Conservation (phyloP, 2,888 invertebrate genomes). For the Diabrotica balteata region DNA sequence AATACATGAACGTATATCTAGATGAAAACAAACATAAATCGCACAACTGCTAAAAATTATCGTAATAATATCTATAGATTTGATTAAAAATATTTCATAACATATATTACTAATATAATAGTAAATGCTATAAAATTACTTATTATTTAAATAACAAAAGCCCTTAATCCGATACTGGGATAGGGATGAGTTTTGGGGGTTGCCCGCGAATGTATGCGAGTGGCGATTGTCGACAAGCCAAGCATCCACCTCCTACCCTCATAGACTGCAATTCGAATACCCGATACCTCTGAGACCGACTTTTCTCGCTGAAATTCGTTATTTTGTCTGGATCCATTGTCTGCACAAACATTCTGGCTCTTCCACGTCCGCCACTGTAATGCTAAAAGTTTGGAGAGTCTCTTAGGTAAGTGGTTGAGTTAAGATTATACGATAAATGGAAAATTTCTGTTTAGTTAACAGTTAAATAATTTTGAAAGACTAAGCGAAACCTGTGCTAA, state of each 20-base stretch:
- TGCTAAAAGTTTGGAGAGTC: background rate
- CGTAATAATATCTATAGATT: no score
- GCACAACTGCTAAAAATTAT: no score
- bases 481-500: no score
- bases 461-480: no score
- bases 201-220: slow-evolving; percentile 56
- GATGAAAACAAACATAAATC: no score
- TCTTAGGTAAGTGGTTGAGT: background rate
- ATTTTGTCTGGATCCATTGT: slow-evolving; percentile 19
- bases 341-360: slow-evolving; percentile 1
- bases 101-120: no score
- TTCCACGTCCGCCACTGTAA: background rate
- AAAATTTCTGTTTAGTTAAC: background rate
- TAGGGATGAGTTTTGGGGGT: slow-evolving; percentile 42
- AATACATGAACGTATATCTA: no score
- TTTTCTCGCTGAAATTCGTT: slow-evolving; percentile 37
- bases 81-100: no score
- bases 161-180: no score
- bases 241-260: slow-evolving; percentile 28
- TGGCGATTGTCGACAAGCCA: slow-evolving; percentile 50
- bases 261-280: slow-evolving; percentile 49
- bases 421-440: background rate
- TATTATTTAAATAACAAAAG: no score
- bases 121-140: no score
- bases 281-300: slow-evolving; percentile 53